Percentiles rank a stretch among this genome's conserved stretches.
Conservation (phyloP, 1,140 invertebrate genomes). For the Uloborus diversus region DNA sequence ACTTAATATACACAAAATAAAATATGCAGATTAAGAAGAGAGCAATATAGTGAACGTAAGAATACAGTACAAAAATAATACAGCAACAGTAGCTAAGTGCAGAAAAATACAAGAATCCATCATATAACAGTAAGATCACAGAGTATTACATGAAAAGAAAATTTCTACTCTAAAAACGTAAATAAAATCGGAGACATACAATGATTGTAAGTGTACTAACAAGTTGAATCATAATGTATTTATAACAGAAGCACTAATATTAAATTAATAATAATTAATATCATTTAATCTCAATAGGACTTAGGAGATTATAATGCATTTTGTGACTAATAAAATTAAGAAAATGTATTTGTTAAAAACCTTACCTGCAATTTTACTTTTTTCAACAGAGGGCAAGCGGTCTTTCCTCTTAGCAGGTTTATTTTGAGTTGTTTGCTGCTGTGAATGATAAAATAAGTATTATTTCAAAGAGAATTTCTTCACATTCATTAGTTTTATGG, state of each 20-base stretch:
- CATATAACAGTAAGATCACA: too few species aligned
- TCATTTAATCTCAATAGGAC: neutral
- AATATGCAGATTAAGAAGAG: too few species aligned
- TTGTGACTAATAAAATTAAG: neutral
- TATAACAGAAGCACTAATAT: neutral
- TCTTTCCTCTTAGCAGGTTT: conserved; percentile 65
- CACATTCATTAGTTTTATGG: neutral
- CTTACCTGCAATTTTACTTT: conserved; percentile 67
- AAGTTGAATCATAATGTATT: neutral
- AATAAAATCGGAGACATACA: too few species aligned
- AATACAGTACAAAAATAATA: too few species aligned
- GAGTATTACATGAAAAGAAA: too few species aligned
- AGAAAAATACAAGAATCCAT: too few species aligned
- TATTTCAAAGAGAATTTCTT: neutral
- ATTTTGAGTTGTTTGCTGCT: neutral
- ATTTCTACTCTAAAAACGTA: too few species aligned
- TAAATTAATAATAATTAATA: neutral
- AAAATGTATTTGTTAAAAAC: neutral
- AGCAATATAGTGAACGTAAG: too few species aligned
- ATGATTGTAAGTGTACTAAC: too few species aligned
- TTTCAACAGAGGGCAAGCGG: conserved; percentile 73
- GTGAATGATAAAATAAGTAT: neutral
- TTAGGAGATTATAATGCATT: neutral
- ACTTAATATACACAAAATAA: too few species aligned
- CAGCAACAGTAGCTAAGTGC: too few species aligned